A percentile compares a stretch with the other conserved stretches of the same genome.
phyloP scores from a whole-genome alignment of 2,113 vertebrate species.

The Alces alces region DNA sequence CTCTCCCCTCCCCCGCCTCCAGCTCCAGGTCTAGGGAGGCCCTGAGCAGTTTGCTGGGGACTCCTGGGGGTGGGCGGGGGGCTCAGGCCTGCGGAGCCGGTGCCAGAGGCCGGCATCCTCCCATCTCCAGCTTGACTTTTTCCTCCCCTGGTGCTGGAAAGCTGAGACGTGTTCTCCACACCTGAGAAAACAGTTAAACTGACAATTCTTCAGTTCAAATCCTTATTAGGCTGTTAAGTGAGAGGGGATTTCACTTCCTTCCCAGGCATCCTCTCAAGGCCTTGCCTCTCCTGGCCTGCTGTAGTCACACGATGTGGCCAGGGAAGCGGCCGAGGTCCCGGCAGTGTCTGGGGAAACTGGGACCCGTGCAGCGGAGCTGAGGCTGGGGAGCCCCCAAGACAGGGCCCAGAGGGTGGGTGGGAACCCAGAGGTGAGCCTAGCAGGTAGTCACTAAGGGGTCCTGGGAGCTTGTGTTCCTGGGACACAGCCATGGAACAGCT shows the following conservation, averaged over 20 bases:
- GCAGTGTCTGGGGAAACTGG: not conserved
- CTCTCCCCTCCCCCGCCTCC: accelerated
- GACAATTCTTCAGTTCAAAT: not conserved
- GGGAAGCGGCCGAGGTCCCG: accelerated
- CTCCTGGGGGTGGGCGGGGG: not conserved
- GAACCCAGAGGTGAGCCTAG: not conserved
- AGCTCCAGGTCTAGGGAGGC: not conserved
- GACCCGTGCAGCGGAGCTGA: not conserved
- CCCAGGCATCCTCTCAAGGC: too few species aligned
- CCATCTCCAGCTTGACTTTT: not conserved
- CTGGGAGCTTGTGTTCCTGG: accelerated
- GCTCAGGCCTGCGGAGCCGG: accelerated
- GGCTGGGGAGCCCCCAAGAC: not conserved
- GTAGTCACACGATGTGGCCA: accelerated
- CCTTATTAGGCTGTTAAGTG: not conserved
- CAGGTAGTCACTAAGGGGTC: accelerated
- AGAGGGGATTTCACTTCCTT: not conserved
- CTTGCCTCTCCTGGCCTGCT: not conserved
- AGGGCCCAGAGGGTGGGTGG: not conserved
- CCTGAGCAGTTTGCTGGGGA: not conserved
- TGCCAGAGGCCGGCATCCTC: too few species aligned
- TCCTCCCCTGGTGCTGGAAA: not conserved
- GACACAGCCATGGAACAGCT: too few species aligned
- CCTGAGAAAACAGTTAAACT: not conserved
- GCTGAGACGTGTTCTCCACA: not conserved